These are phyloP conservation scores for Timandra comae DNA, from an alignment of 2,888 invertebrate species.

Conservation along the genomic window DNA sequence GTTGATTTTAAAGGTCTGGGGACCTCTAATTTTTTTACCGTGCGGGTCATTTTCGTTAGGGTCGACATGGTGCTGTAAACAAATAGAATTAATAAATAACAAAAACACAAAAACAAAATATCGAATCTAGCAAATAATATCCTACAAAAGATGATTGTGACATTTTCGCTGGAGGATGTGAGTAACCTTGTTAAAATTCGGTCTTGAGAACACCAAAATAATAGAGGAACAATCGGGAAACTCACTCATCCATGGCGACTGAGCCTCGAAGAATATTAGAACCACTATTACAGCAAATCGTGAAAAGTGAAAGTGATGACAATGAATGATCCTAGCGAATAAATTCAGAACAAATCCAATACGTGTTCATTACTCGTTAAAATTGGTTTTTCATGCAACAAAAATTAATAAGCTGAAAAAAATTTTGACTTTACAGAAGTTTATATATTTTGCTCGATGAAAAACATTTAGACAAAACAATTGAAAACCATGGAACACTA, in stretches of 20 bases:
- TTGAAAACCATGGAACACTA: conserved; percentile 69
- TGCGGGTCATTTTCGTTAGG: conserved; percentile 80
- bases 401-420: conserved; percentile 62
- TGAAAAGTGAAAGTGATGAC: conserved; percentile 77
- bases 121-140: neutral
- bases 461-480: conserved; percentile 74
- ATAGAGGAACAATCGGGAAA: conserved; percentile 46
- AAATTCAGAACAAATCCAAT: conserved; percentile 74
- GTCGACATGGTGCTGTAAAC: conserved; percentile 71
- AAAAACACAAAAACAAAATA: conserved; percentile 2
- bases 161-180: conserved; percentile 48
- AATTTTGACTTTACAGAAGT: conserved; percentile 70
- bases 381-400: conserved; percentile 62
- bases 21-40: conserved; percentile 84
- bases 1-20: conserved; percentile 83
- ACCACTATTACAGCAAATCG: conserved; percentile 62
- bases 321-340: conserved; percentile 73
- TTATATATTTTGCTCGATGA: conserved; percentile 67
- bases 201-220: conserved; percentile 30
- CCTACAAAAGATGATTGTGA: conserved; percentile 33
- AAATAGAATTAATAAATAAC: conserved; percentile 2
- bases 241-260: conserved; percentile 74
- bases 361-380: conserved; percentile 75
- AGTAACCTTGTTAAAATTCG: conserved; percentile 55
- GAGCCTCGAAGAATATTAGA: conserved; percentile 55